A percentile compares a stretch with the other conserved stretches of the same genome.
phyloP scores from a whole-genome alignment of 1,140 invertebrate species.

The Megathymus violae region DNA sequence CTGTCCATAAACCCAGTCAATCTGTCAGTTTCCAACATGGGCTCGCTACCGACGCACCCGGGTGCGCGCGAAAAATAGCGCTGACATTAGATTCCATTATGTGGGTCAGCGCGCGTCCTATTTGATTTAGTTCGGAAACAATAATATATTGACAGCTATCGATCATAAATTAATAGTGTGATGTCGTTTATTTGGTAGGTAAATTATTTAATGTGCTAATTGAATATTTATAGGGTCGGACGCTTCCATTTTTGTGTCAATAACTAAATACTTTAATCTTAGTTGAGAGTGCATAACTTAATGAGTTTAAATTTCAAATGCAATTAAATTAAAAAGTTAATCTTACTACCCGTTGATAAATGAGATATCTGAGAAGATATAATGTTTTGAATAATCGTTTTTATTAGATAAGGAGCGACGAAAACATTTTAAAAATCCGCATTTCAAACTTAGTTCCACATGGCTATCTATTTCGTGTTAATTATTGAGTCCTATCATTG shows the following conservation, averaged over 20 bases:
- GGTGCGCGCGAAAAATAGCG: slow-evolving; percentile 63
- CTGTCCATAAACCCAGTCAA: slow-evolving; percentile 35
- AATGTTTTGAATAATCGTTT: too few species aligned
- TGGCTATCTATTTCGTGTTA: too few species aligned
- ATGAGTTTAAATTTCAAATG: background rate
- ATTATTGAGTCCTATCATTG: too few species aligned
- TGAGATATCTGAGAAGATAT: too few species aligned
- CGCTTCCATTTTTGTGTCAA: slow-evolving; percentile 45
- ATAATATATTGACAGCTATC: slow-evolving; percentile 44
- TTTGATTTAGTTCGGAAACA: slow-evolving; percentile 49
- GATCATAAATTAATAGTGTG: slow-evolving; percentile 36
- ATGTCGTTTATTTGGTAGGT: slow-evolving; percentile 69
- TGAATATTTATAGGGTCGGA: slow-evolving; percentile 8
- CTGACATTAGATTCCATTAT: slow-evolving; percentile 71
- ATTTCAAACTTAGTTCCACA: too few species aligned
- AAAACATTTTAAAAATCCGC: too few species aligned
- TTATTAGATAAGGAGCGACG: too few species aligned
- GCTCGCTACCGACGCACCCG: slow-evolving; percentile 43
- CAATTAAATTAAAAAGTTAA: too few species aligned
- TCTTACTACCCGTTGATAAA: too few species aligned
- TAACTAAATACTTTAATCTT: too few species aligned
- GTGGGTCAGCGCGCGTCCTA: slow-evolving; percentile 55
- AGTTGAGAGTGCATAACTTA: too few species aligned
- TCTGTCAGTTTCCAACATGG: slow-evolving; percentile 56
- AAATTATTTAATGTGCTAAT: slow-evolving; percentile 40